A percentile compares a stretch with the other conserved stretches of the same genome.
These are phyloP conservation scores for Notiomystis cincta DNA, from an alignment of 2,113 vertebrate genomes.

Conservation along the genomic window DNA sequence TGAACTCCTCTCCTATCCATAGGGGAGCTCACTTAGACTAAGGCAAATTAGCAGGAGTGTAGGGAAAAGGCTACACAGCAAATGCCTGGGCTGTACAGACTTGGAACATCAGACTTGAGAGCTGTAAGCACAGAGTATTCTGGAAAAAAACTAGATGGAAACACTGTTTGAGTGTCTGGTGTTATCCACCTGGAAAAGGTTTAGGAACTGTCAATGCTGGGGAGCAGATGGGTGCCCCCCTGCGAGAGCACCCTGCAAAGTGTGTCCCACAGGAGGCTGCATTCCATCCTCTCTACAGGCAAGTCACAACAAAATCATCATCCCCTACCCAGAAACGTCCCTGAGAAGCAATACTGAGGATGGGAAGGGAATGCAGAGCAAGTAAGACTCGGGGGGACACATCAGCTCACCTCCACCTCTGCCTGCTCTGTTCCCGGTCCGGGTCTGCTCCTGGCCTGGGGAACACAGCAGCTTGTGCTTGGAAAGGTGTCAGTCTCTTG, in stretches of 20 bases:
- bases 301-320: neutral
- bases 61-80: neutral
- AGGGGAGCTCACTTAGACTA: neutral
- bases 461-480: fast-evolving
- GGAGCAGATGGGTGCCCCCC: neutral
- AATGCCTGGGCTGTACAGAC: neutral
- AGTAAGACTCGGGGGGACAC: neutral
- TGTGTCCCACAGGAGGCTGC: neutral
- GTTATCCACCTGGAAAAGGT: neutral
- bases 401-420: neutral
- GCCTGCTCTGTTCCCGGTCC: neutral
- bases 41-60: neutral
- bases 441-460: neutral
- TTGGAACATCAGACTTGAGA: neutral
- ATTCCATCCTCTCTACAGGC: neutral
- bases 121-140: neutral
- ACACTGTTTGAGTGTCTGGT: neutral
- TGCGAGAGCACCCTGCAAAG: neutral
- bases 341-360: neutral
- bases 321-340: neutral
- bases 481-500: neutral
- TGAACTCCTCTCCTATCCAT: neutral
- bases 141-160: neutral
- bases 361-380: neutral
- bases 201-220: fast-evolving